Percentiles rank a stretch among this genome's conserved stretches.
phyloP scores from a whole-genome alignment of 2,888 invertebrate species.

The Drosophila villosipedis region DNA sequence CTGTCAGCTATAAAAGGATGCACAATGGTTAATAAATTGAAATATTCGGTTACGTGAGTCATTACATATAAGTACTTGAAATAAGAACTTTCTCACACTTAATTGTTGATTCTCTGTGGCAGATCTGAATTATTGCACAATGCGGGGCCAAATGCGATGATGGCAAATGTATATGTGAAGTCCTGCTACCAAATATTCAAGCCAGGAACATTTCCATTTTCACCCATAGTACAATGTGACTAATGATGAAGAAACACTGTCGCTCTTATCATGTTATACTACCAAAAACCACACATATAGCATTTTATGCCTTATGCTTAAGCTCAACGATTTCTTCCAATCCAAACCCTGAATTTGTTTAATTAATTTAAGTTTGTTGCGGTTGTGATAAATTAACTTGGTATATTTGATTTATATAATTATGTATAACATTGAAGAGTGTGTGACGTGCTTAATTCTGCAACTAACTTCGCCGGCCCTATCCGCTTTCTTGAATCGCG shows the following conservation, averaged over 20 bases:
- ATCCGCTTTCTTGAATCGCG: background rate
- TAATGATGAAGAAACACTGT: background rate
- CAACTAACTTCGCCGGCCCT: background rate
- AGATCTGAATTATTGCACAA: background rate
- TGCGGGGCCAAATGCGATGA: background rate
- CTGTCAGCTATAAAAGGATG: constrained; percentile 35
- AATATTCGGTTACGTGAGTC: background rate
- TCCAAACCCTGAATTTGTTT: background rate
- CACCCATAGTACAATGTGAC: background rate
- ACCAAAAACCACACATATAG: constrained; percentile 14
- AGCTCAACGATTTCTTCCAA: background rate
- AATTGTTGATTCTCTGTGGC: background rate
- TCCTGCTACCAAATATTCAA: background rate
- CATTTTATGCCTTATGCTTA: background rate
- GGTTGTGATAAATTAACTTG: background rate
- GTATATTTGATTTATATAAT: background rate
- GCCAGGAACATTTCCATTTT: background rate
- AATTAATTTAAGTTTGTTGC: background rate
- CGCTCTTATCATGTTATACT: constrained; percentile 26
- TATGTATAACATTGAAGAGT: background rate
- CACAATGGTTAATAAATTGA: background rate
- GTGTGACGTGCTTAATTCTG: background rate
- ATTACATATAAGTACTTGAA: background rate
- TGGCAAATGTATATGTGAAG: background rate
- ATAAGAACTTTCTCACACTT: background rate